Base-by-base conservation (phyloP, 2,888 invertebrate species). In the Ochropacha duplaris region DNA sequence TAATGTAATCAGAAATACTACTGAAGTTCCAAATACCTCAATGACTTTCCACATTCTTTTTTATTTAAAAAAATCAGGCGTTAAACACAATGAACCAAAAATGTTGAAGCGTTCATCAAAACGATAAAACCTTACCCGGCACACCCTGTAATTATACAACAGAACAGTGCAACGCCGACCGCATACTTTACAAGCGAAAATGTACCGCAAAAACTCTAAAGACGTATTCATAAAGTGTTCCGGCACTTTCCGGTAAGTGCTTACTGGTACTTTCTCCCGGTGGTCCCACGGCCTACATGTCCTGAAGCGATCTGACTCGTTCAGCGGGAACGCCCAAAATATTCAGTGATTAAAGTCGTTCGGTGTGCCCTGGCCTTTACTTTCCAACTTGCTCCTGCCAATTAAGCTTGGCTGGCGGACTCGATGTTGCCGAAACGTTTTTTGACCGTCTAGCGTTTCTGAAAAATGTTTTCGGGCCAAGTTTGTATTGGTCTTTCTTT, bases 321-420 rank as follows among this genome's bases (percentile, higher is more conserved):
- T 82, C 68, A 77, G 71, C 84, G 74, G 90, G 88, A 90, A 88
- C 91, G 89, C 90, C 92, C 91, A 90, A 90, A 79, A 87, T 65
- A 72, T 80, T 79, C 75, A 82, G 81, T 86, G 88, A 91, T 91
- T 91, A 87, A 90, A 88, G 71, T 79, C 76, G 80, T 76, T 73
- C 80, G 73, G 80, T 85, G 79, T 83, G 79, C 60, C 73, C 69
- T 66, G 69, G 71, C 61, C 83, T 83, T 86, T 86, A 88, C 88
- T 89, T 89, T 89, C 88, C 65, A 71, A 81, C 79, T 75, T 64
- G 67, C 77, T 81, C 78, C 81, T 76, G 79, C 83, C 87, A 88
- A 88, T 88, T 88, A 87, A 82, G 77, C 58, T 51, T 61, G 61
- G 56, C 67, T 54, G 61, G 55, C 54, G 62, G 61, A 63, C 61